Conservation (phyloP, 2,888 invertebrate species). For the Pseudanteris insignis region DNA sequence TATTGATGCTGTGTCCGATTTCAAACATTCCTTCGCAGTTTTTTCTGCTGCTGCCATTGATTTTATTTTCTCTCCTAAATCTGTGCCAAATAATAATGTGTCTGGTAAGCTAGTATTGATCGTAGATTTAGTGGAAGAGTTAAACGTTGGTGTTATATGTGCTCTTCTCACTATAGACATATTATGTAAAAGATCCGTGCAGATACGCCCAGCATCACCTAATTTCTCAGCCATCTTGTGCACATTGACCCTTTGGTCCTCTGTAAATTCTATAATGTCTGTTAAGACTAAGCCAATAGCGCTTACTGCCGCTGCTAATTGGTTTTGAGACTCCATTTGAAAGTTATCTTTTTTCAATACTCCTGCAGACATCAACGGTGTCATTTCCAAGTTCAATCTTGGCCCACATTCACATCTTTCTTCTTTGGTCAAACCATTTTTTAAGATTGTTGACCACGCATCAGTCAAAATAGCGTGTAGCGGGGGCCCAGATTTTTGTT, state of each 20-base stretch:
- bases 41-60: slow-evolving; percentile 4
- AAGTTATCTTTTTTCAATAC: not conserved
- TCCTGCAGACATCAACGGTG: not conserved
- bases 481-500: slow-evolving; percentile 1
- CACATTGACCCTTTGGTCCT: not conserved
- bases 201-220: slow-evolving; percentile 3
- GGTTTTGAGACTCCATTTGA: not conserved
- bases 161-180: slow-evolving; percentile 6
- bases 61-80: slow-evolving; percentile 2
- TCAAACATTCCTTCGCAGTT: slow-evolving; percentile 1
- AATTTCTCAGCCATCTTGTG: not conserved
- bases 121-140: slow-evolving; percentile 5
- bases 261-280: not conserved
- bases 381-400: not conserved
- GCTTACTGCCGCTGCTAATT: slow-evolving; percentile 2
- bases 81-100: not conserved
- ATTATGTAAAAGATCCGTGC: not conserved
- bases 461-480: not conserved
- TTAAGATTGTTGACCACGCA: not conserved
- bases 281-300: slow-evolving; percentile 1
- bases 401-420: not conserved
- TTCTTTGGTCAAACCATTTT: slow-evolving; percentile 4
- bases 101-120: slow-evolving; percentile 6
- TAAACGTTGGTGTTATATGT: slow-evolving; percentile 2
- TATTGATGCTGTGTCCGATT: not conserved